Conservation (phyloP, 2,797 vertebrate genomes). For the Gymnothorax reevesii region DNA sequence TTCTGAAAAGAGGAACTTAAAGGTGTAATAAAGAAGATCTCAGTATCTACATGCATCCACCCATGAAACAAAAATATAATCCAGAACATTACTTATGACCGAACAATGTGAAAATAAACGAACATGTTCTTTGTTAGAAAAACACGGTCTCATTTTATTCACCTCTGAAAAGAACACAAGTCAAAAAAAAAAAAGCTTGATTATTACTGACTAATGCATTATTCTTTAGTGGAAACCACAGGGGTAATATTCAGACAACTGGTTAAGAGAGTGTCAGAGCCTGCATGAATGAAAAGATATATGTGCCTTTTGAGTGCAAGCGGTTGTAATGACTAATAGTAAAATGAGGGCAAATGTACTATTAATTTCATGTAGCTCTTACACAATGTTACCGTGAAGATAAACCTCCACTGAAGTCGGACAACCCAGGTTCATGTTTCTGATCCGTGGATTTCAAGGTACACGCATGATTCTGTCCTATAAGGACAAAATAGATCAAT, state of each 20-base stretch:
- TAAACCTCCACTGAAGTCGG: neutral
- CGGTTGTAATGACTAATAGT: neutral
- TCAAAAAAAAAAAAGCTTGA: neutral
- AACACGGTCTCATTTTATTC: neutral
- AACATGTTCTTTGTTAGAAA: conserved; percentile 12
- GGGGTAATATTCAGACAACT: neutral
- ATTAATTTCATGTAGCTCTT: neutral
- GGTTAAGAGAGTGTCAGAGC: neutral
- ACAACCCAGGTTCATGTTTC: neutral
- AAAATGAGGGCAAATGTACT: neutral
- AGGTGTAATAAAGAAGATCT: too few relatives aligned
- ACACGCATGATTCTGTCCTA: neutral
- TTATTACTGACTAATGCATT: neutral
- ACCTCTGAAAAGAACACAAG: neutral
- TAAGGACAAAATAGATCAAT: neutral
- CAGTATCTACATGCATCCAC: neutral
- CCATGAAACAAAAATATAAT: neutral
- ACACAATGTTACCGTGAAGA: neutral
- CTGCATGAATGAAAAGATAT: neutral
- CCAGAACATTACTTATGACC: neutral
- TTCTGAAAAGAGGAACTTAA: too few relatives aligned
- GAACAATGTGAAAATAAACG: neutral
- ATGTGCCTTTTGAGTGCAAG: neutral
- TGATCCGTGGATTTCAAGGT: neutral
- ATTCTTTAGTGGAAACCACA: neutral